Conservation (phyloP, 2,888 invertebrate species). For the Teleiodes luculella region DNA sequence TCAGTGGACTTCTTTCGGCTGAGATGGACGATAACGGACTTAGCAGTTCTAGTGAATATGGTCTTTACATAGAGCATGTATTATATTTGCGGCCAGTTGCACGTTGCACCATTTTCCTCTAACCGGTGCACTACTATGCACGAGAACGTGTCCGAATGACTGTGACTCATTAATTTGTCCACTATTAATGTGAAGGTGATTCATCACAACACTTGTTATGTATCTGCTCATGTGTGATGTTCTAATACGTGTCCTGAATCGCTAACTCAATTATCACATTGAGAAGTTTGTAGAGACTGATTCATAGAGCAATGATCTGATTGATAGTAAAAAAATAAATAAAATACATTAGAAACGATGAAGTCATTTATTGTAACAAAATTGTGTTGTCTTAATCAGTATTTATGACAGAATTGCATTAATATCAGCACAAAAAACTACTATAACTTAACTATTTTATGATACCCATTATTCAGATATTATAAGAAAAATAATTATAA, state of each 20-base stretch:
- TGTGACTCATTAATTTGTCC: neutral
- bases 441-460: too few species aligned
- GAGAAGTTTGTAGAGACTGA: neutral
- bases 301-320: neutral
- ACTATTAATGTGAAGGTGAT: neutral
- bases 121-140: neutral
- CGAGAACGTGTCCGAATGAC: neutral
- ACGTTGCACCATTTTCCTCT: neutral
- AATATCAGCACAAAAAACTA: too few species aligned
- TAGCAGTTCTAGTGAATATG: too few species aligned
- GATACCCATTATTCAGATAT: too few species aligned
- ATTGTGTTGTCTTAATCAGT: too few species aligned
- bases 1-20: too few species aligned
- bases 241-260: neutral
- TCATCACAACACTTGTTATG: neutral
- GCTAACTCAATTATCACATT: conserved; percentile 1
- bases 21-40: too few species aligned
- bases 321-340: neutral
- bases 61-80: too few species aligned
- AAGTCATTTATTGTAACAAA: too few species aligned
- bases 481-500: too few species aligned
- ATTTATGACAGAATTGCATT: too few species aligned
- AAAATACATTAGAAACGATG: too few species aligned
- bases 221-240: neutral
- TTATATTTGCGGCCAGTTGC: neutral